Evolutionary conservation across 2,113 vertebrate genomes (phyloP).

Genomic region (Podarcis muralis): DNA sequence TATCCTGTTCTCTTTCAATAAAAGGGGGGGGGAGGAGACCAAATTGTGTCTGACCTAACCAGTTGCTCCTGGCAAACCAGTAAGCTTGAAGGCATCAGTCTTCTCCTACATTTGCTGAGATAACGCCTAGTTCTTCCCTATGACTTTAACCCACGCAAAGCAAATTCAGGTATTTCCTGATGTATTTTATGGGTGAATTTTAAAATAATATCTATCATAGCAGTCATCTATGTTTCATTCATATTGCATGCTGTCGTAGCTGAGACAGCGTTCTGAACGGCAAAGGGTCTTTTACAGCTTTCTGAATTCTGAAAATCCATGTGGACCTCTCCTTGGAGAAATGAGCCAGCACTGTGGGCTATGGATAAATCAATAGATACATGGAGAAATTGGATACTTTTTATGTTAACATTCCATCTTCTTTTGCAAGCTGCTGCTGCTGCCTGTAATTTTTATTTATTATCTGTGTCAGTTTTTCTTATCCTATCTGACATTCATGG

Average conservation of each 20-base stretch:
- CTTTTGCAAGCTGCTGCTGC: constrained; percentile 7
- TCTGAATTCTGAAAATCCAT: constrained; percentile 53
- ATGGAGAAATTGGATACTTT: constrained; percentile 34
- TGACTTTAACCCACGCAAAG: background rate
- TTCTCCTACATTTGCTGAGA: background rate
- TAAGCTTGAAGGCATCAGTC: background rate
- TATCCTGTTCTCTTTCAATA: no score
- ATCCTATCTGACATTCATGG: background rate
- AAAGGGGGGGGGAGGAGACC: no score
- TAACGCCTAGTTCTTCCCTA: background rate
- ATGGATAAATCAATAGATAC: constrained; percentile 52
- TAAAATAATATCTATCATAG: background rate
- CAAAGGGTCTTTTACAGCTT: constrained; percentile 21
- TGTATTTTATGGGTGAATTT: background rate
- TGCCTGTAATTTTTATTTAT: constrained; percentile 13
- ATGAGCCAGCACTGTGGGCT: constrained; percentile 32
- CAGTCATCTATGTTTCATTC: constrained; percentile 32
- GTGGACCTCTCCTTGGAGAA: constrained; percentile 31
- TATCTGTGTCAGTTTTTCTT: background rate
- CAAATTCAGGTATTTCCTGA: constrained; percentile 13
- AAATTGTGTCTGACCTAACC: background rate
- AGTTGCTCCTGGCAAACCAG: background rate
- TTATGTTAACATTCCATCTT: constrained; percentile 35
- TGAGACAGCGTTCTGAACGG: constrained; percentile 33
- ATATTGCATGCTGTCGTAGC: constrained; percentile 19